Evolutionary conservation across 2,797 vertebrate genomes (phyloP).

Genomic region (Presbytis comata): DNA sequence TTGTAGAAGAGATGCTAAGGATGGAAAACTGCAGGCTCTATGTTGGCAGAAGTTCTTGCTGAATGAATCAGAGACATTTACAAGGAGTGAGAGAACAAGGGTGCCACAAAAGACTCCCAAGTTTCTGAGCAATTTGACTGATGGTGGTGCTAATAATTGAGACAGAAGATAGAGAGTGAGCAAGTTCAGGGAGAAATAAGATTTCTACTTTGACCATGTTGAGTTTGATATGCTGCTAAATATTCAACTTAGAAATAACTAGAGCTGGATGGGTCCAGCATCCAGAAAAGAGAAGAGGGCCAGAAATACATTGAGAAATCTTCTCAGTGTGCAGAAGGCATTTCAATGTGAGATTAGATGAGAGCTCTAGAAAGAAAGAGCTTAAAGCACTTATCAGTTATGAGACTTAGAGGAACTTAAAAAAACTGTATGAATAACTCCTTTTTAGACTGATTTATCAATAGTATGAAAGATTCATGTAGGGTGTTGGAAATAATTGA

Average conservation of each 20-base stretch:
- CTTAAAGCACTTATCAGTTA: not conserved
- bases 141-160: not conserved
- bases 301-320: constrained; percentile 30
- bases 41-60: not conserved
- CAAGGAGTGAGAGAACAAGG: not conserved
- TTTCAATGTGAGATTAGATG: constrained; percentile 13
- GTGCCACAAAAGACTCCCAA: not conserved
- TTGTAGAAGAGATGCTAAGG: not conserved
- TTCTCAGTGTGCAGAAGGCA: not conserved
- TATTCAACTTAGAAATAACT: constrained; percentile 6
- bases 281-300: not conserved
- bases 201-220: not conserved
- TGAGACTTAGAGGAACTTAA: not conserved
- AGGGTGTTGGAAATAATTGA: not conserved
- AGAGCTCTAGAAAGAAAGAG: not conserved
- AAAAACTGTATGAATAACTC: not conserved
- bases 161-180: not conserved
- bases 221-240: not conserved
- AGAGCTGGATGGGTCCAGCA: not conserved
- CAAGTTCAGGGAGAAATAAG: not conserved
- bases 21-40: not conserved
- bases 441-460: not conserved
- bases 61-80: not conserved
- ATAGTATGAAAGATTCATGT: not conserved
- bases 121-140: not conserved